Base-by-base conservation (phyloP, 2,888 invertebrate species). In the Drosophila percnosoma region DNA sequence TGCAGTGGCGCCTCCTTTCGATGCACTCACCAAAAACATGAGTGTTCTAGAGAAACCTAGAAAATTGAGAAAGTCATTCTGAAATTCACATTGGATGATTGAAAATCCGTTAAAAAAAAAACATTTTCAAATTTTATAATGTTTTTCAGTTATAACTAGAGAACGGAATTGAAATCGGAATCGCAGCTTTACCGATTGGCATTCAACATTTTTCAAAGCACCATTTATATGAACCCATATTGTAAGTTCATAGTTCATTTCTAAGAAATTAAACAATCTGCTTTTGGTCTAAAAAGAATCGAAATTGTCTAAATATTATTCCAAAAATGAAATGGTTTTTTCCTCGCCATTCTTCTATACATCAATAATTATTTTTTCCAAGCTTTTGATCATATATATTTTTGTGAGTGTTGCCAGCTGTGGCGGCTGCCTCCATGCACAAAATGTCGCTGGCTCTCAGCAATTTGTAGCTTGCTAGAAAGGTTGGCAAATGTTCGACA, bases 391-490 rank as follows among this genome's bases (percentile, higher is more conserved):
- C 15, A 6, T 18, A 6, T 3, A 6, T 1, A 5, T 54, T 55
- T 55, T 55, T 55, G 3, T 38, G 2, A 38, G 55, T 55, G 55
- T 21, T 1, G 21, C 21, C 21, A 21, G 21, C 21, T 21, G 21
- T 21, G 21, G 21, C 21, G 21, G 21, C 21, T 21, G 21, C 21
- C 45, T 24, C 4, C 45, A 45, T 4, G 27, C 38, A 61, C 54
- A 78, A 33, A 51, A 51, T 55, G 55, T 55, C n/a, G 55, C 38
- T n/a, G 8, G 36, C 6, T 54, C 5, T 42, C 6, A 15, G 40
- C 21, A 29, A 29, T 78, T 67, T 75, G 72, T 63, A 78, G 75
- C 78, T 59, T 78, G 52, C 62, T 62, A 34, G 33, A 10, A 51
- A 36, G 40, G 61, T 65, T 64, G 36, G 66, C 70, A 40, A 36